phyloP scores from a whole-genome alignment of 2,888 invertebrate species.

The Amorpha juglandis region DNA sequence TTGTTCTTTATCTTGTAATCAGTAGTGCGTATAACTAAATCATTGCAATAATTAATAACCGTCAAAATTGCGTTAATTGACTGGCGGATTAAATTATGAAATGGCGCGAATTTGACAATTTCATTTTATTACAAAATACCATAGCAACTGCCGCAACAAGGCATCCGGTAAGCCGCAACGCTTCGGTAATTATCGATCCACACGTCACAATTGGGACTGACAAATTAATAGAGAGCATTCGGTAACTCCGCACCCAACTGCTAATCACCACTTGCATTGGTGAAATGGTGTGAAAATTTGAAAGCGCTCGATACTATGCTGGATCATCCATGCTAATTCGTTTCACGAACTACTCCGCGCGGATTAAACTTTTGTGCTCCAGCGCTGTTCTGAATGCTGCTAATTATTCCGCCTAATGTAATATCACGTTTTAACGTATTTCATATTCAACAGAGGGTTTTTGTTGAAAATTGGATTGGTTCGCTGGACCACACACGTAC shows the following conservation, averaged over 20 bases:
- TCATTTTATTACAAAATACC: constrained; percentile 28
- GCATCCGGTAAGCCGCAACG: constrained; percentile 50
- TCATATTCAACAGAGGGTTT: neutral
- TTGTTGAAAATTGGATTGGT: neutral
- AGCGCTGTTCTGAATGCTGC: neutral
- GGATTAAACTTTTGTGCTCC: constrained; percentile 22
- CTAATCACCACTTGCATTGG: constrained; percentile 64
- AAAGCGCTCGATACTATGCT: constrained; percentile 33
- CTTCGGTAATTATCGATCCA: constrained; percentile 58
- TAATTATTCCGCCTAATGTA: constrained; percentile 11
- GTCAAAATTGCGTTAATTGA: neutral
- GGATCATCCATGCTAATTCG: constrained; percentile 34
- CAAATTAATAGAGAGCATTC: constrained; percentile 71
- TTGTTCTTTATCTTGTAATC: neutral
- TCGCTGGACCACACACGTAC: neutral
- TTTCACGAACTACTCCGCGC: constrained; percentile 27
- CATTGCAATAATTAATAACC: neutral
- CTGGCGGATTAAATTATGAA: constrained; percentile 5
- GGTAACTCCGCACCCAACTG: constrained; percentile 50
- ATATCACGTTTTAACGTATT: constrained; percentile 1
- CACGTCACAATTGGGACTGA: constrained; percentile 62
- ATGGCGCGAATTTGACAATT: constrained; percentile 18
- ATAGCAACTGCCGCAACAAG: constrained; percentile 33
- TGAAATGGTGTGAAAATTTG: constrained; percentile 64
- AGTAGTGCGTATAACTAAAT: neutral